phyloP scores from a whole-genome alignment of 2,113 vertebrate genomes.

The Psophia crepitans region DNA sequence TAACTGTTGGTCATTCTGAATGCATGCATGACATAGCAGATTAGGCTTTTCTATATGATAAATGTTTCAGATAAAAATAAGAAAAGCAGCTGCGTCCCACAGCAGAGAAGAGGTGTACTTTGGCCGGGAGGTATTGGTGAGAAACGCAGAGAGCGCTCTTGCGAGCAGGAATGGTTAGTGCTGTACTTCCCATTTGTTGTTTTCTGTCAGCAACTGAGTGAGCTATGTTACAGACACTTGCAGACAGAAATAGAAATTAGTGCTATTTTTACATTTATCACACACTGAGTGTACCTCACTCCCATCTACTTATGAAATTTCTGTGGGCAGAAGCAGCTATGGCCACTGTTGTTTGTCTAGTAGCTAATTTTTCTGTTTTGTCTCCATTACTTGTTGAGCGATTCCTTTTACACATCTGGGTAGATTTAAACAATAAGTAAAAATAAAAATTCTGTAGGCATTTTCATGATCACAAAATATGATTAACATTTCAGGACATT shows the following conservation, averaged over 20 bases:
- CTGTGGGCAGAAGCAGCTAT: not conserved
- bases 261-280: not conserved
- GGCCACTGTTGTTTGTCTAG: not conserved
- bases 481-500: not conserved
- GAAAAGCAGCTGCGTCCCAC: not conserved
- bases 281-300: not conserved
- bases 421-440: not conserved
- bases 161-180: not conserved
- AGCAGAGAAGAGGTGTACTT: not conserved
- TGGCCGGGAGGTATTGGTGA: not conserved
- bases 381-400: not conserved
- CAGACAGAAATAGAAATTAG: not conserved
- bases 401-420: not conserved
- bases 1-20: not conserved
- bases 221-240: not conserved
- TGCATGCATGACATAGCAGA: not conserved
- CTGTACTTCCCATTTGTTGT: not conserved
- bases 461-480: not conserved
- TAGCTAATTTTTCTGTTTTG: not conserved
- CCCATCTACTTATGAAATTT: not conserved
- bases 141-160: not conserved
- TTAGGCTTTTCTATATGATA: not conserved
- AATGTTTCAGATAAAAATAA: not conserved
- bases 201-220: not conserved
- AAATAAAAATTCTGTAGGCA: not conserved